These are phyloP conservation scores for Lepidonotus clava DNA, from an alignment of 2,888 invertebrate species.

Conservation along the genomic window DNA sequence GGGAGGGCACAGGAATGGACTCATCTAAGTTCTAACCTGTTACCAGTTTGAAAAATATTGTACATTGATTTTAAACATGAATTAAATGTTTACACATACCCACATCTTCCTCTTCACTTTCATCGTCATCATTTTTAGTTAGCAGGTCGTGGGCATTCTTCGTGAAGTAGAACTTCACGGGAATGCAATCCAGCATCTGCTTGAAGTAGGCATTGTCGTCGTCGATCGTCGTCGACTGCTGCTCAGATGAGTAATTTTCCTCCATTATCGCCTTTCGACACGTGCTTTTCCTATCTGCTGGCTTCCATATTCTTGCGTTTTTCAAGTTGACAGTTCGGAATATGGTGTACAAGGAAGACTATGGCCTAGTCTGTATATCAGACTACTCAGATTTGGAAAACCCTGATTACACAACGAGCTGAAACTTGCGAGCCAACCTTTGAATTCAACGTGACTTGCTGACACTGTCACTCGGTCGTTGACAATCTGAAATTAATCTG, in stretches of 20 bases:
- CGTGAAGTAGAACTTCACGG: constrained; percentile 59
- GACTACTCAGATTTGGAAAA: too few relatives aligned
- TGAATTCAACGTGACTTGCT: too few relatives aligned
- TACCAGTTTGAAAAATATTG: not conserved
- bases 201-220: constrained; percentile 59
- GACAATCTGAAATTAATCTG: too few relatives aligned
- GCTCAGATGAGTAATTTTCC: not conserved
- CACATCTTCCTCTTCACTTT: not conserved
- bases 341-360: too few relatives aligned
- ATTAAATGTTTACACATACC: too few relatives aligned
- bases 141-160: not conserved
- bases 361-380: too few relatives aligned
- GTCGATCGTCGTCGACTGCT: not conserved
- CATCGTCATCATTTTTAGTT: constrained; percentile 16
- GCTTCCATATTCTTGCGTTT: constrained; percentile 16
- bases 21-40: too few relatives aligned
- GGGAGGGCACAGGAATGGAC: too few relatives aligned
- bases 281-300: constrained; percentile 22
- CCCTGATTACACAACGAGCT: too few relatives aligned
- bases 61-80: not conserved
- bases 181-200: constrained; percentile 58
- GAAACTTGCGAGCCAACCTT: too few relatives aligned
- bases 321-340: too few relatives aligned
- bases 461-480: too few relatives aligned
- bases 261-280: constrained; percentile 47